Base-by-base conservation (phyloP, 2,888 invertebrate genomes). In the Boloria euphrosyne region DNA sequence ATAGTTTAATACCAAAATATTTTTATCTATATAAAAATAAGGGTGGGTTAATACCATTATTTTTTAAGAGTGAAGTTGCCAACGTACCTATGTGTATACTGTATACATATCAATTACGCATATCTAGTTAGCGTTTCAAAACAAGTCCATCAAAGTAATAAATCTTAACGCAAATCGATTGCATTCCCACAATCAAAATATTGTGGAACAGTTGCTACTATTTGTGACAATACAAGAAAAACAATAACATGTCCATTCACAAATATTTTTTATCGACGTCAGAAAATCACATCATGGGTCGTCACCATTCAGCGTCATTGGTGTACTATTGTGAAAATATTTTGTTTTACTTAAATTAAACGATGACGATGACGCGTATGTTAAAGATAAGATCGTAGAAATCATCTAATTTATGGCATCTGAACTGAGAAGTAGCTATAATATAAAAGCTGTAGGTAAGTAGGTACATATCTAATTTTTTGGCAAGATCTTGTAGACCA, bases 171-270 rank as follows among this genome's bases (percentile, higher is more conserved):
- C 57, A 50, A 66, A 66, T 38, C 53, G 54, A 62, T 58, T 66
- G 60, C 49, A 51, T 55, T 57, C 38, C 38, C 46, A 63, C 60
- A 61, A 70, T 67, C 70, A 70, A 72, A 70, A 69, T 69, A 70
- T 68, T 66, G 59, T 68, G 58, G 49, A 47, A 54, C 17, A 47
- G 63, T 67, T 70, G 65, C 63, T 63, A 67, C 70, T 58, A 58
- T 65, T 67, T 47, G 49, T 58, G 62, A 62, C 49, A 59, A 47
- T 51, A 38, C 4, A 18, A 16, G 22, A 52, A 60, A 61, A 68
- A 68, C 53, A 65, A 47, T 49, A 47, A 44, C 38, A 53, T 13
- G n/a, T 31, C 52, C 46, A 58, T 14, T 58, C 3, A 31, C 18
- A 46, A 52, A 44, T 31, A 50, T 46, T 57, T 60, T 44, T 58